Conservation (phyloP, 2,888 invertebrate genomes). For the Parthenolecanium corni region DNA sequence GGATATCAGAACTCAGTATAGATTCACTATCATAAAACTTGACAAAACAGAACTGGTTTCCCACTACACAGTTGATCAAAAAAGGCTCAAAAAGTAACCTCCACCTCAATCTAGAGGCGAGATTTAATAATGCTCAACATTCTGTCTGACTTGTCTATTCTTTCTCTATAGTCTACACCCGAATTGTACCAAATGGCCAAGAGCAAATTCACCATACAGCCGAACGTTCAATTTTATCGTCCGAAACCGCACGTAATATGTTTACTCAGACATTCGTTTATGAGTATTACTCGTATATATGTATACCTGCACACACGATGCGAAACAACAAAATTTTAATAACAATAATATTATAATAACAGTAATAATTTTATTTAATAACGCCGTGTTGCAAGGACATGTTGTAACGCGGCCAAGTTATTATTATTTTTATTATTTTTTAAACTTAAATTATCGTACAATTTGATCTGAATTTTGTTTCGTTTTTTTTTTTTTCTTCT, state of each 20-base stretch:
- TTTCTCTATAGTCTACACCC: no score
- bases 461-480: constrained; percentile 5
- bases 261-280: constrained; percentile 28
- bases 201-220: constrained; percentile 2
- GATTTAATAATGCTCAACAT: no score
- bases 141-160: no score
- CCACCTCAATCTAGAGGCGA: no score
- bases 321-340: constrained; percentile 27
- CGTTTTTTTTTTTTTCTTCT: not conserved
- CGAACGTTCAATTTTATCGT: constrained; percentile 1
- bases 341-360: constrained; percentile 28
- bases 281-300: no score
- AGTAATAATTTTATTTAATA: constrained; percentile 28
- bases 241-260: constrained; percentile 18
- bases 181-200: no score
- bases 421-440: constrained; percentile 26
- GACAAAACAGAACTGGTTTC: no score
- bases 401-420: constrained; percentile 19
- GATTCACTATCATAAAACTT: no score
- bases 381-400: constrained; percentile 24
- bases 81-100: no score
- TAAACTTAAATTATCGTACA: constrained; percentile 19
- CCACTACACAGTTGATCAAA: no score
- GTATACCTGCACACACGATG: constrained; percentile 28
- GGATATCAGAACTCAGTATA: no score